Evolutionary conservation across 2,888 invertebrate species (phyloP), one percentile per base, ranked within the genome.

Genomic region (Scelioninae gen. 2): DNA sequence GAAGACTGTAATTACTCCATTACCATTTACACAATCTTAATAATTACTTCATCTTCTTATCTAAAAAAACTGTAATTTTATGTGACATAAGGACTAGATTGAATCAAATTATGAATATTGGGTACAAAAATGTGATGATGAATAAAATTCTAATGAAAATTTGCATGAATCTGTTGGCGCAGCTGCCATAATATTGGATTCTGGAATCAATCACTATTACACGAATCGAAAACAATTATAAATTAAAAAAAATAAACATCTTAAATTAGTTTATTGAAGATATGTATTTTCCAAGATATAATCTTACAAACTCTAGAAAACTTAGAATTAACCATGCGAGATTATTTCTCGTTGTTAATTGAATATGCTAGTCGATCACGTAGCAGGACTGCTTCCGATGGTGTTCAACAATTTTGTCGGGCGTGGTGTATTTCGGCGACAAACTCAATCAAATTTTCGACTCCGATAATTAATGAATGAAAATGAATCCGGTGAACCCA

Each of bases 401-500:
- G 9, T 31, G 9, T 10, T 7, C 9, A 5, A 31, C 9, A 31
- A 31, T 31, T 31, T 9, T 1, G 9, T 18, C 41, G 9, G 1
- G 10, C 13, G 2, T 35, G 6, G 3, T 35, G 3, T 35, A 35
- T 35, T 35, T 16, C 7, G 15, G 28, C 15, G 28, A 46, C 25
- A 52, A 52, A 19, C 52, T 37, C n/a, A 25, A 33, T 37, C n/a
- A 25, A 33, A 11, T 31, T 43, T 11, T 7, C 15, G 35, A 31
- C 11, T 31, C 3, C 25, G 6, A 3, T 25, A 25, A 25, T 25
- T 25, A 10, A 48, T 53, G 28, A 41, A 55, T 50, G 41, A 33
- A 5, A 39, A 60, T 60, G 25, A 5, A 37, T 37, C 15, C 19
- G 19, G n/a, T n/a, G n/a, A n/a, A 83, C 82, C 82, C 81, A 81